These are phyloP conservation scores for Carcina quercana DNA, from an alignment of 2,888 invertebrate genomes.

Conservation along the genomic window DNA sequence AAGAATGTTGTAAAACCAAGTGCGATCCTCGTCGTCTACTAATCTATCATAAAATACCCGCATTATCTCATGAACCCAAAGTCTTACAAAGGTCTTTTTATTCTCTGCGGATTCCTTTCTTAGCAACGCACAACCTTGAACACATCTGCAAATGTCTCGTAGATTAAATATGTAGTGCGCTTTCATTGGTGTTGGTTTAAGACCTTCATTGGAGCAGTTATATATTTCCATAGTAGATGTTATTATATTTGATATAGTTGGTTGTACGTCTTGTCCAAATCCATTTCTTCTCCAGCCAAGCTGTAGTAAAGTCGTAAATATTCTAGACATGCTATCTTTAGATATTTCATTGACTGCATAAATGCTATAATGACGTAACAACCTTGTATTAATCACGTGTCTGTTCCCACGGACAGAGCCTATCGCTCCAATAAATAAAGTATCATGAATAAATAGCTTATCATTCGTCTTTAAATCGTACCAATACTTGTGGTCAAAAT, in stretches of 20 bases:
- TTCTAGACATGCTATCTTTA: slow-evolving; percentile 89
- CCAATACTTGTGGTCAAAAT: slow-evolving; percentile 90
- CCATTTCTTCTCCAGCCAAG: slow-evolving; percentile 85
- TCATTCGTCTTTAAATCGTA: slow-evolving; percentile 90
- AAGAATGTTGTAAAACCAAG: slow-evolving; percentile 83
- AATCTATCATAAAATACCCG: slow-evolving; percentile 90
- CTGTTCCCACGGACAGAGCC: slow-evolving; percentile 93
- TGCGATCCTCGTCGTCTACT: slow-evolving; percentile 79
- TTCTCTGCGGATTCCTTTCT: slow-evolving; percentile 86
- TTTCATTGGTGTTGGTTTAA: slow-evolving; percentile 88
- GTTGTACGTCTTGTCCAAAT: slow-evolving; percentile 84
- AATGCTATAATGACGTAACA: slow-evolving; percentile 91
- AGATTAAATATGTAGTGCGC: slow-evolving; percentile 91
- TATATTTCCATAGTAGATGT: slow-evolving; percentile 89
- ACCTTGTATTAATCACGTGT: slow-evolving; percentile 88
- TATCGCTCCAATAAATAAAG: slow-evolving; percentile 90
- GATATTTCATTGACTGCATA: slow-evolving; percentile 91
- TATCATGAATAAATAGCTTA: slow-evolving; percentile 83
- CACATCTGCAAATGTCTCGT: slow-evolving; percentile 87
- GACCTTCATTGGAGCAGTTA: slow-evolving; percentile 77
- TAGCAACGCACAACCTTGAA: slow-evolving; percentile 89
- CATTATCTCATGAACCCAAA: slow-evolving; percentile 92
- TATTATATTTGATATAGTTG: slow-evolving; percentile 80
- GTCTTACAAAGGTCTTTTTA: slow-evolving; percentile 80
- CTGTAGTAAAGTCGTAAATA: slow-evolving; percentile 86